Conservation (phyloP, 1,140 invertebrate species). For the Drosophila seguyi region DNA sequence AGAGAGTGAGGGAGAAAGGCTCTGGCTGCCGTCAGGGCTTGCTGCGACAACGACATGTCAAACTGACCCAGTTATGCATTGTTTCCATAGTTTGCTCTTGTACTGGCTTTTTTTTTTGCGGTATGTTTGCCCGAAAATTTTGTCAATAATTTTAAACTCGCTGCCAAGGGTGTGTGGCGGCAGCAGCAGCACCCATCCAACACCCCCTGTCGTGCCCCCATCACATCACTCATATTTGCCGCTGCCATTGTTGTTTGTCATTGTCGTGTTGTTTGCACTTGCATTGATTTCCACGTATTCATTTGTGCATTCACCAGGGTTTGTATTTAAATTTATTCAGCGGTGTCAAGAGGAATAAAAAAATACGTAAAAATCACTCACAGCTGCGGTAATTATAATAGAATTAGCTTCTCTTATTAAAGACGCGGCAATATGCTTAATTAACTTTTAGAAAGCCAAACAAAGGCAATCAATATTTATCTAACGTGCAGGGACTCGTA, state of each 20-base stretch:
- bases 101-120: conserved; percentile 73
- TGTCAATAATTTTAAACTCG: conserved; percentile 75
- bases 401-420: background rate
- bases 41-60: conserved; percentile 80
- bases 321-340: conserved; percentile 65
- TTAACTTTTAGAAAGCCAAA: conserved; percentile 3
- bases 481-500: background rate
- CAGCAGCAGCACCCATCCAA: background rate
- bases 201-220: background rate
- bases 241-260: conserved; percentile 49
- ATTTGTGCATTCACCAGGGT: conserved; percentile 49
- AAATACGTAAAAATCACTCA: background rate
- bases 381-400: conserved; percentile 15
- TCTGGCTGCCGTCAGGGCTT: conserved; percentile 56
- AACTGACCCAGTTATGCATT: conserved; percentile 79
- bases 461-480: conserved; percentile 1
- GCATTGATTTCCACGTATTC: conserved; percentile 73
- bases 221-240: conserved; percentile 61
- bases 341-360: conserved; percentile 8
- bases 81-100: conserved; percentile 72
- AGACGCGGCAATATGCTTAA: background rate
- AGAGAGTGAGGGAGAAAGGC: background rate
- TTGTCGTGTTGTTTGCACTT: conserved; percentile 65
- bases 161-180: conserved; percentile 9
- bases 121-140: conserved; percentile 77